phyloP scores from a whole-genome alignment of 1,140 invertebrate species.

The Oryctes rhinoceros region DNA sequence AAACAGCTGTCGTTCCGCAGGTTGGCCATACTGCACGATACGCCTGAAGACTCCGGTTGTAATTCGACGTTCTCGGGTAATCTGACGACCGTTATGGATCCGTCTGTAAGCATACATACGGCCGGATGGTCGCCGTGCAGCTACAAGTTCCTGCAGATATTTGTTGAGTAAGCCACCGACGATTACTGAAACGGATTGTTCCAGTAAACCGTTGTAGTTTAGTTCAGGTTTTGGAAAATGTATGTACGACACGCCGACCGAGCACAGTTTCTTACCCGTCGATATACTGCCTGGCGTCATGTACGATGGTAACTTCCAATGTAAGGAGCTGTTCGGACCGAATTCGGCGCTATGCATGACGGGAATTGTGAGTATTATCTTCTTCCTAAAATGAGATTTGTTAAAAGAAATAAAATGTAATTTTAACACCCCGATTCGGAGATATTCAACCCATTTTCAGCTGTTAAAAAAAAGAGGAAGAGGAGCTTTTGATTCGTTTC shows the following conservation, averaged over 20 bases:
- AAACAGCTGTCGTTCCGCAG: slow-evolving; percentile 54
- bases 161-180: slow-evolving; percentile 71
- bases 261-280: slow-evolving; percentile 63
- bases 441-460: no score
- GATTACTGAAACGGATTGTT: slow-evolving; percentile 42
- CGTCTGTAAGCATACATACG: slow-evolving; percentile 65
- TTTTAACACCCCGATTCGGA: no score
- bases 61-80: slow-evolving; percentile 50
- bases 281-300: slow-evolving; percentile 70
- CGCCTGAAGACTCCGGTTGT: slow-evolving; percentile 59
- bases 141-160: slow-evolving; percentile 66
- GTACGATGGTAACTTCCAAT: slow-evolving; percentile 73
- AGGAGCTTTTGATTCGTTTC: no score
- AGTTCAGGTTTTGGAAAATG: slow-evolving; percentile 50
- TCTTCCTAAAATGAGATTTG: background rate
- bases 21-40: slow-evolving; percentile 69
- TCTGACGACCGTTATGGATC: slow-evolving; percentile 68
- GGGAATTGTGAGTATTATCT: slow-evolving; percentile 47
- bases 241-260: slow-evolving; percentile 58
- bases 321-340: slow-evolving; percentile 52
- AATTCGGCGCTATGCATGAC: slow-evolving; percentile 47
- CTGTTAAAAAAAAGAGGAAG: no score
- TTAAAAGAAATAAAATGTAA: no score
- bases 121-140: slow-evolving; percentile 72
- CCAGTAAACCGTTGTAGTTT: slow-evolving; percentile 52